phyloP scores from a whole-genome alignment of 1,140 invertebrate genomes.

The Phortica variegata region DNA sequence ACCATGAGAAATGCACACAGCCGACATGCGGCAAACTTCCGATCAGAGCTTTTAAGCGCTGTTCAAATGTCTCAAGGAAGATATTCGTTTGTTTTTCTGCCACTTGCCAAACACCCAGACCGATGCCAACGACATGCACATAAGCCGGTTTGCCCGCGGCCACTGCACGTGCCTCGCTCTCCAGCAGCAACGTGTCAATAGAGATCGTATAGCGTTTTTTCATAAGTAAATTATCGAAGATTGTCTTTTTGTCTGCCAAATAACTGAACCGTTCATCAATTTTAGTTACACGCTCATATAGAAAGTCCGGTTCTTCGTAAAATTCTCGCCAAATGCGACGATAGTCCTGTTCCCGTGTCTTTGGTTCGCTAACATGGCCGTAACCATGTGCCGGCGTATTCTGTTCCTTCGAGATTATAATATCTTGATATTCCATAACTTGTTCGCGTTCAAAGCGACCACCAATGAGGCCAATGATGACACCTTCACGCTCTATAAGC shows the following conservation, averaged over 20 bases:
- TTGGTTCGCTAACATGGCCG: conserved; percentile 5
- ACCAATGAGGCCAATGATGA: conserved; percentile 58
- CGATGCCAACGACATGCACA: conserved; percentile 44
- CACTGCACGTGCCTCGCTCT: conserved; percentile 26
- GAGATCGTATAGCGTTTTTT: conserved; percentile 41
- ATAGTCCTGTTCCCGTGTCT: conserved; percentile 17
- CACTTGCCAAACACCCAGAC: conserved; percentile 41
- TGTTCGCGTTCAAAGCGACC: conserved; percentile 57
- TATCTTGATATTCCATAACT: conserved; percentile 64
- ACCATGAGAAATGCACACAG: conserved; percentile 52
- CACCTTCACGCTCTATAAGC: conserved; percentile 38
- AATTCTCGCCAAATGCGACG: conserved; percentile 41
- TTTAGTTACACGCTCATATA: conserved; percentile 1
- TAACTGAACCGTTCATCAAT: conserved; percentile 20
- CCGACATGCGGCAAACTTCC: conserved; percentile 29
- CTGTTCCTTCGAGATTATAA: conserved; percentile 58
- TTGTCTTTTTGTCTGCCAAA: background rate
- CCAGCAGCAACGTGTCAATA: conserved; percentile 42
- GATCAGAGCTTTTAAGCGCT: conserved; percentile 33
- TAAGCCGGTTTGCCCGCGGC: conserved; percentile 29
- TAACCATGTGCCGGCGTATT: conserved; percentile 60
- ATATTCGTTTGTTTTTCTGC: conserved; percentile 24
- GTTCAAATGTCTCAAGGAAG: conserved; percentile 42
- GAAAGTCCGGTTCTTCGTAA: conserved; percentile 37
- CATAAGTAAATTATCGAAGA: conserved; percentile 42